phyloP scores from a whole-genome alignment of 2,113 vertebrate genomes.

The Pongo pygmaeus region DNA sequence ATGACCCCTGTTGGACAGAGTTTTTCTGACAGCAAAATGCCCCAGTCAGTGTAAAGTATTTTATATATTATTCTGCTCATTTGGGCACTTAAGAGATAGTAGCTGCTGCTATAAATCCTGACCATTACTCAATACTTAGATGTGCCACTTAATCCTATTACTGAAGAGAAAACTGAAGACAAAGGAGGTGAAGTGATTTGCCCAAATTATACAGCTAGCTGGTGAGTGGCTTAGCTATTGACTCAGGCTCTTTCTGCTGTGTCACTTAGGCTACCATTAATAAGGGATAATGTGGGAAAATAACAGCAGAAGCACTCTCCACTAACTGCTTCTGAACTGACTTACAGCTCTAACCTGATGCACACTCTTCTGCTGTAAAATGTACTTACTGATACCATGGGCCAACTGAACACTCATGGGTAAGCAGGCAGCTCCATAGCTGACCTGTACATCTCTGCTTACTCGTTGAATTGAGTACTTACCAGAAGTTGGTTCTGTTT shows the following conservation, averaged over 20 bases:
- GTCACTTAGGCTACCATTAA: background rate
- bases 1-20: background rate
- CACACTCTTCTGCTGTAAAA: background rate
- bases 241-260: background rate
- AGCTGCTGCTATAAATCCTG: slow-evolving; percentile 6
- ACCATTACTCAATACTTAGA: background rate
- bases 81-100: background rate
- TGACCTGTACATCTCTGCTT: background rate
- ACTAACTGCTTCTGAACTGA: background rate
- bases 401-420: background rate
- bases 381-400: background rate
- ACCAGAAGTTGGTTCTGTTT: background rate
- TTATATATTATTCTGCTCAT: background rate
- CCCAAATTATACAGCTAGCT: background rate
- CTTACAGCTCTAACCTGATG: background rate
- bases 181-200: background rate
- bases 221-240: background rate
- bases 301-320: background rate
- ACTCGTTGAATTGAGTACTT: background rate
- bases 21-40: background rate
- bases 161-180: slow-evolving; percentile 19
- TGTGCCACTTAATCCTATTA: background rate
- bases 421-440: background rate
- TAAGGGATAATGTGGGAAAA: slow-evolving; percentile 11
- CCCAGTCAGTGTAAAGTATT: background rate